phyloP scores from a whole-genome alignment of 2,888 invertebrate species.

The Chymomyza procnemis region DNA sequence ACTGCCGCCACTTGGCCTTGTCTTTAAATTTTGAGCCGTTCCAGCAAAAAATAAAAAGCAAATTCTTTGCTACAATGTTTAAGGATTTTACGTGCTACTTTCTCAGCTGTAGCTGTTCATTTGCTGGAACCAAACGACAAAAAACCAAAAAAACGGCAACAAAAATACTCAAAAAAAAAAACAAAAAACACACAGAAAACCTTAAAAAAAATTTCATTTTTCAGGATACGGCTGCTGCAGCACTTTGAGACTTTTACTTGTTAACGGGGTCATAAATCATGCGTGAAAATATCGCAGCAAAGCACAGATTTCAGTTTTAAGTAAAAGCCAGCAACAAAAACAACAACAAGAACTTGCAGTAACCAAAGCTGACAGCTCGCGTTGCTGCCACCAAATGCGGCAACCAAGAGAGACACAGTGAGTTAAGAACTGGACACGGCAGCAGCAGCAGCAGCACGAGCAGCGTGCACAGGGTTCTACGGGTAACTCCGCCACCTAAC shows the following conservation, averaged over 20 bases:
- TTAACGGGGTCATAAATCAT: constrained; percentile 72
- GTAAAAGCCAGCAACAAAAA: constrained; percentile 41
- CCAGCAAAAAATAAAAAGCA: background rate
- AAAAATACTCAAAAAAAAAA: no score
- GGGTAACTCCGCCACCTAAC: background rate
- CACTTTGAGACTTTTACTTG: constrained; percentile 71
- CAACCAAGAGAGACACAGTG: background rate
- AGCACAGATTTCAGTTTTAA: constrained; percentile 62
- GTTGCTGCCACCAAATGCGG: constrained; percentile 49
- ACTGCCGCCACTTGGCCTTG: background rate
- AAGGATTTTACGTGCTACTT: background rate
- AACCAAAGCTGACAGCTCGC: constrained; percentile 6
- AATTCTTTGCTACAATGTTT: background rate
- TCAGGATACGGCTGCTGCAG: constrained; percentile 53
- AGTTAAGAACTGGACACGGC: background rate
- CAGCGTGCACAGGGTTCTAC: background rate
- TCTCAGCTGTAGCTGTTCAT: background rate
- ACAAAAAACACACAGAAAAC: no score
- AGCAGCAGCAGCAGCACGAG: no score
- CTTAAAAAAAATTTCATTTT: constrained; percentile 55
- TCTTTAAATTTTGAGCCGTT: background rate
- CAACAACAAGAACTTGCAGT: constrained; percentile 28
- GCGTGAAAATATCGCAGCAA: constrained; percentile 70
- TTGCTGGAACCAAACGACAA: background rate
- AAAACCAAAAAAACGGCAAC: background rate